phyloP scores from a whole-genome alignment of 2,888 invertebrate species.

The Zeuzera pyrina region DNA sequence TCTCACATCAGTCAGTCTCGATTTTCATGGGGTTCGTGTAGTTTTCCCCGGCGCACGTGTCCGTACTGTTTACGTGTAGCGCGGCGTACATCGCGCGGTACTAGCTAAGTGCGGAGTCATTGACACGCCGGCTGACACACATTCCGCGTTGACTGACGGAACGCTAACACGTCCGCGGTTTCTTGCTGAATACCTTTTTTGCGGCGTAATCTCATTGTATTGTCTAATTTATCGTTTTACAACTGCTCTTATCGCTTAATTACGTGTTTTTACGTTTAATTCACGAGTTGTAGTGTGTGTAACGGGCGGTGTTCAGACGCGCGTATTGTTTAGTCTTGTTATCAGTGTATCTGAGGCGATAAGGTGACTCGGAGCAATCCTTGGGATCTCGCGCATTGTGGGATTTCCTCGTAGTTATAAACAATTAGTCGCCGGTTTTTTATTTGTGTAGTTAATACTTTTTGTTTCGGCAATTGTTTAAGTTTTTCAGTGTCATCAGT shows the following conservation, averaged over 20 bases:
- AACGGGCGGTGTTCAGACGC: no score
- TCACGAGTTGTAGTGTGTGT: slow-evolving; percentile 10
- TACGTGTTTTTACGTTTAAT: slow-evolving; percentile 4
- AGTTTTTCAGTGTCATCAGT: no score
- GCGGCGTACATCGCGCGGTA: slow-evolving; percentile 26
- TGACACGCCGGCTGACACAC: slow-evolving; percentile 67
- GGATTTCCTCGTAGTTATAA: slow-evolving; percentile 18
- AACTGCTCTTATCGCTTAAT: slow-evolving; percentile 11
- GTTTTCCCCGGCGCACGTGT: slow-evolving; percentile 51
- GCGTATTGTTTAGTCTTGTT: slow-evolving; percentile 20
- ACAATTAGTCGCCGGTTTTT: slow-evolving; percentile 15
- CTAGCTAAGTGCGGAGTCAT: slow-evolving; percentile 49
- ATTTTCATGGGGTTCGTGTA: slow-evolving; percentile 30
- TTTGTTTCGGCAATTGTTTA: slow-evolving; percentile 13
- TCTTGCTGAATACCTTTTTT: slow-evolving; percentile 34
- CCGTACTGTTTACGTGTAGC: slow-evolving; percentile 52
- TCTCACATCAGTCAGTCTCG: slow-evolving; percentile 17
- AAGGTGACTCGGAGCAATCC: slow-evolving; percentile 31
- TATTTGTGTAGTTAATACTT: slow-evolving; percentile 17
- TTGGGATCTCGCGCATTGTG: slow-evolving; percentile 27
- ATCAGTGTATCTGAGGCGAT: slow-evolving; percentile 27
- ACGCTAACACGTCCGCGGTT: slow-evolving; percentile 45
- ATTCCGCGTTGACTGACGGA: slow-evolving; percentile 57
- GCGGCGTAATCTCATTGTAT: slow-evolving; percentile 23
- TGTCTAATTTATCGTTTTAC: slow-evolving; percentile 36